Base-by-base conservation (phyloP, 2,888 invertebrate genomes). In the Limenitis camilla region DNA sequence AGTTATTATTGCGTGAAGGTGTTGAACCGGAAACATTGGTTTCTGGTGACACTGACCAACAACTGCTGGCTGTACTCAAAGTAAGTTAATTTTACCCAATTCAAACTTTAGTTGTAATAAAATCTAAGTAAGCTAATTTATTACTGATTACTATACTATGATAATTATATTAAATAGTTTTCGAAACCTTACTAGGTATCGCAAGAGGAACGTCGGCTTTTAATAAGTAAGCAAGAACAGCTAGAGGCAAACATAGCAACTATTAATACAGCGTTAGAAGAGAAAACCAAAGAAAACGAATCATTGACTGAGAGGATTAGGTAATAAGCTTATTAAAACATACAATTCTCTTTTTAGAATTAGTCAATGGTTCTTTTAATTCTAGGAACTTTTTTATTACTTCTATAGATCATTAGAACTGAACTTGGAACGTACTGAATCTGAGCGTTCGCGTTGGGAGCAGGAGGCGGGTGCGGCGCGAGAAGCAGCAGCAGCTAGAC, bases 51-150 rank as follows among this genome's bases (percentile, higher is more conserved):
- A 82, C 92, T 1, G 94, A 95, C 68, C 93, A 94, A 64, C 95
- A 96, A 74, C 84, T 97, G 40, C 90, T 96, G 30, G 95, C 94
- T 66, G 88, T 97, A 46, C 88, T 97, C 6, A 96, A 96, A 87
- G 92, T 92, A 74, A 53, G 38, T 33, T 10, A 38, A 30, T 19
- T 19, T 19, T 19, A 19, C 1, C 19, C 19, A 19, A 19, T 19
- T 3, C 3, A 19, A 19, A 1, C 19, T 19, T 19, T 19, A 19
- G 19, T 19, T 19, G 19, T 19, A 19, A 19, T 19, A 19, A 19
- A 19, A 19, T 19, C 19, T 19, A 3, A 19, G 19, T 19, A 2
- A 19, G 19, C n/a, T 19, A 19, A 19, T 19, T 19, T 2, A 3
- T 19, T 19, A 19, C 19, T 19, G 19, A 19, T 19, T 19, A 19